phyloP scores from a whole-genome alignment of 2,888 invertebrate genomes.

The Liodrosophila aerea region DNA sequence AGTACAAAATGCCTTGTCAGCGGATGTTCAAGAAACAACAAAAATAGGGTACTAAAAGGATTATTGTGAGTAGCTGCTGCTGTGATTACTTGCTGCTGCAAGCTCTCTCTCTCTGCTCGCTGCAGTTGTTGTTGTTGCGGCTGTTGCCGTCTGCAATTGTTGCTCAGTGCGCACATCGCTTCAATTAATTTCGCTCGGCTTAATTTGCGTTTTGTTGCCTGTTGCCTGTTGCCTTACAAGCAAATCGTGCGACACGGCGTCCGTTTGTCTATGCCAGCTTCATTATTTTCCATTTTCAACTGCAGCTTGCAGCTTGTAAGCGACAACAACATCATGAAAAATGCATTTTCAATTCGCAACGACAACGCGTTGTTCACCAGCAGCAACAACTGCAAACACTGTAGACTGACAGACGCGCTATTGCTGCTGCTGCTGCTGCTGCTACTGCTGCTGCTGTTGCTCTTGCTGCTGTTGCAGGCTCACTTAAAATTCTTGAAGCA shows the following conservation, averaged over 20 bases:
- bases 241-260: constrained; percentile 81
- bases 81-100: not conserved
- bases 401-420: constrained; percentile 70
- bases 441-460: constrained; percentile 5
- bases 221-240: constrained; percentile 73
- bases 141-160: constrained; percentile 24
- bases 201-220: constrained; percentile 71
- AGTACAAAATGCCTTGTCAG: constrained; percentile 81
- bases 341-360: constrained; percentile 75
- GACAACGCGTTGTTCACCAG: constrained; percentile 45
- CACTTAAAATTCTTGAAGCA: constrained; percentile 77
- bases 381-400: constrained; percentile 29
- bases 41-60: not conserved
- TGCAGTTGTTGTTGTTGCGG: constrained; percentile 5
- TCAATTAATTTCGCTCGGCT: constrained; percentile 71
- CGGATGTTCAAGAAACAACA: constrained; percentile 13
- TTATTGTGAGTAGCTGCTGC: not conserved
- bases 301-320: constrained; percentile 44
- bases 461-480: constrained; percentile 44
- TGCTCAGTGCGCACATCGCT: constrained; percentile 67
- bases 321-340: constrained; percentile 72
- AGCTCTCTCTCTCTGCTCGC: not conserved
- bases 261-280: constrained; percentile 80
- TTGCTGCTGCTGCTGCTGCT: too few relatives aligned
- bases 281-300: constrained; percentile 62